Conservation (phyloP, 2,797 vertebrate genomes). For the Dendrocincla fuliginosa region DNA sequence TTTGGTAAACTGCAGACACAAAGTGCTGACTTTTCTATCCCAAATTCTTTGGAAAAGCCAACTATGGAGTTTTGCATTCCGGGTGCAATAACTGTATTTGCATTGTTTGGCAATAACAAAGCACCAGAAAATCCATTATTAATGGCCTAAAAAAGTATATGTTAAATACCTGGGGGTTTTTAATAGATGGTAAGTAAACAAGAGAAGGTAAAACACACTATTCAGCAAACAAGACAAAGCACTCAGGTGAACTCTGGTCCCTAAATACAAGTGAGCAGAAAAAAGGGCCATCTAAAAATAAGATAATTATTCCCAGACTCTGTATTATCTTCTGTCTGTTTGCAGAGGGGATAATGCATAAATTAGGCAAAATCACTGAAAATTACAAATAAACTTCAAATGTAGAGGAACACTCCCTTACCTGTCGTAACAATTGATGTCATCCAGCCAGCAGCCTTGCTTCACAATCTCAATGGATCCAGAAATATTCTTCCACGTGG, state of each 20-base stretch:
- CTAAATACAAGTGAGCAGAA: background rate
- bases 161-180: background rate
- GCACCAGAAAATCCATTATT: background rate
- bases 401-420: conserved; percentile 49
- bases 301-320: background rate
- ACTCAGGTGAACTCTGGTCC: background rate
- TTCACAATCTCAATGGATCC: conserved; percentile 93
- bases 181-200: background rate
- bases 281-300: background rate
- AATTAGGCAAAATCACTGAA: background rate
- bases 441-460: conserved; percentile 98
- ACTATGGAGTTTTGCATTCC: background rate
- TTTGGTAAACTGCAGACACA: background rate
- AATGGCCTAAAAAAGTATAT: background rate
- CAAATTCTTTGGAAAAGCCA: background rate
- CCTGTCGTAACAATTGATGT: conserved; percentile 99
- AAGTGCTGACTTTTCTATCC: background rate
- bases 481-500: conserved; percentile 96
- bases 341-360: background rate
- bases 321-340: background rate
- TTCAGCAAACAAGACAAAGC: background rate
- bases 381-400: background rate
- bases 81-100: background rate
- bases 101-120: background rate
- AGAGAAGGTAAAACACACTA: background rate